Conservation (phyloP, 2,113 vertebrate species). For the Electrona antarctica region DNA sequence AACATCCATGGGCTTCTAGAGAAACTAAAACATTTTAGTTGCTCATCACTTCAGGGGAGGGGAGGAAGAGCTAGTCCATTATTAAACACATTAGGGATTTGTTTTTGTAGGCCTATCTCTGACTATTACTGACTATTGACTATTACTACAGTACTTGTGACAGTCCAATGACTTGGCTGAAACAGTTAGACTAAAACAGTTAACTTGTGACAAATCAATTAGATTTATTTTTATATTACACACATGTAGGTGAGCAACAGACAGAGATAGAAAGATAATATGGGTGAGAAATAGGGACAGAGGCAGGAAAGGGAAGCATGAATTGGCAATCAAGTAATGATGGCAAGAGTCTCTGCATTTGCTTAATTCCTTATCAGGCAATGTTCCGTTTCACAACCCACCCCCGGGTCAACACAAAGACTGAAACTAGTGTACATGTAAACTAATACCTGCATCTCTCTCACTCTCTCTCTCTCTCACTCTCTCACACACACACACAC, state of each 20-base stretch:
- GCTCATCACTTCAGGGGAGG: too few relatives aligned
- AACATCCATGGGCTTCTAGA: too few relatives aligned
- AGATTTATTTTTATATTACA: too few relatives aligned
- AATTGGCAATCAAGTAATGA: constrained; percentile 58
- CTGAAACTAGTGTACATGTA: constrained; percentile 49
- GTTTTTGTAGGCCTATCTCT: too few relatives aligned
- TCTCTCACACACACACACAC: constrained; percentile 5
- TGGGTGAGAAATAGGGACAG: not conserved
- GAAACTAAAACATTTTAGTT: too few relatives aligned
- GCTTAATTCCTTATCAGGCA: constrained; percentile 64
- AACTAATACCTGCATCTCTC: constrained; percentile 51
- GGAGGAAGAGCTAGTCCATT: too few relatives aligned
- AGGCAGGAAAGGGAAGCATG: constrained; percentile 24
- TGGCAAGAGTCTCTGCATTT: constrained; percentile 47
- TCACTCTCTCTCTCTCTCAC: not conserved
- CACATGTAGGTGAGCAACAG: not conserved
- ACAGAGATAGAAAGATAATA: not conserved
- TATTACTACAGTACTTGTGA: too few relatives aligned
- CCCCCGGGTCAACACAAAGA: constrained; percentile 49
- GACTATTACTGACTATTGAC: too few relatives aligned
- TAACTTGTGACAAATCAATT: too few relatives aligned
- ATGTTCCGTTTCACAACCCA: constrained; percentile 46
- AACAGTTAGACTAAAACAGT: too few relatives aligned
- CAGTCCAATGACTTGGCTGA: too few relatives aligned
- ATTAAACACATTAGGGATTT: too few relatives aligned